Evolutionary conservation across 2,888 invertebrate species (phyloP), one percentile per base, ranked within the genome.

Genomic region (Macropis europaea): DNA sequence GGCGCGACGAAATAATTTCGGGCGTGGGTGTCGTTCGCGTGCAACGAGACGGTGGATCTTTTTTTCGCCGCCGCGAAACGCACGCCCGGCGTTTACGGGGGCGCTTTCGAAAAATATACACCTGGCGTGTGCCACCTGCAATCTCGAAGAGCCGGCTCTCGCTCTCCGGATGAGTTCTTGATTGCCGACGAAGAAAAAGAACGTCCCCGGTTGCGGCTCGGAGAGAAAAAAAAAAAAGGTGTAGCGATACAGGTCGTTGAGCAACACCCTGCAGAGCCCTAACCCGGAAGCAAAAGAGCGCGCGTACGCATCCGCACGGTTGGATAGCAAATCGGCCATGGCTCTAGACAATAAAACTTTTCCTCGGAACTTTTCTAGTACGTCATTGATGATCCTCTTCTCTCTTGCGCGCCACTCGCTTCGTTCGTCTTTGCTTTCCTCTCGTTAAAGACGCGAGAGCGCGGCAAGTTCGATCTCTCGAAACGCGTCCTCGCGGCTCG

Each of bases 321-420:
- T 89, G 86, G 86, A 86, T 88, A 88, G 86, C 86, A 89, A 89
- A 88, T 88, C 89, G 88, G 87, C 88, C 89, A 87, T 88, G 82
- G 85, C 84, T 84, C 84, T 85, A 83, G 85, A 81, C 85, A 85
- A 86, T 87, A 84, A 87, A 87, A 87, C 80, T 84, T 86, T 79
- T 75, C 77, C 78, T 74, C 73, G 73, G 57, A 76, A 81, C 82
- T 81, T 82, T 77, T 69, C 77, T 60, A 68, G 77, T 77, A 72
- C 77, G 77, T 68, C 77, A 77, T 80, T 69, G 81, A 63, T 74
- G 63, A 77, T 77, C 71, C 66, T 69, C 73, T 73, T 60, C 19
- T 59, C 50, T n/a, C n/a, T n/a, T 32, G 36, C 43, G 61, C 40
- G 47, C 22, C 42, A 43, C n/a, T 6, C 48, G 24, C 70, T 47